Conservation (phyloP, 2,797 vertebrate species). For the Falco biarmicus region DNA sequence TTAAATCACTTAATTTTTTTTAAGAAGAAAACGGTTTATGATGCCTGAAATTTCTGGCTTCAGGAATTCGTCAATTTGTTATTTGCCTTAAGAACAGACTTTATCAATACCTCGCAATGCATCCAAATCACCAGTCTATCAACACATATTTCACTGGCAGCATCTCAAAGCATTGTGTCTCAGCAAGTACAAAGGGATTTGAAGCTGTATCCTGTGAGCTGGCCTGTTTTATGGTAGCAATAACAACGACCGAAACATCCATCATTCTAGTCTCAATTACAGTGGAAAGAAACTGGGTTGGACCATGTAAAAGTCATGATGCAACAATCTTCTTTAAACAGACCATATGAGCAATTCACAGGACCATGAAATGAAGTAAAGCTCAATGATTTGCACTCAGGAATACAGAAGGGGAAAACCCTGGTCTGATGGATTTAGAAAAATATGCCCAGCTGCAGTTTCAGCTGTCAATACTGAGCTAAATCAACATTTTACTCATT, state of each 20-base stretch:
- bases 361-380: neutral
- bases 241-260: neutral
- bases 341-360: neutral
- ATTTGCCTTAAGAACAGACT: neutral
- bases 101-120: neutral
- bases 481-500: slow-evolving; percentile 12
- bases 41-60: neutral
- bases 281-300: neutral
- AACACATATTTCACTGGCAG: neutral
- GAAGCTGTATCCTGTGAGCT: neutral
- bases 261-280: neutral
- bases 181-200: neutral
- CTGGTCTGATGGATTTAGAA: neutral
- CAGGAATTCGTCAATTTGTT: neutral
- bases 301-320: neutral
- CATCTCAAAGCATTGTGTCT: neutral
- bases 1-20: neutral
- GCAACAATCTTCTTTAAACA: neutral
- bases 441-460: slow-evolving; percentile 8
- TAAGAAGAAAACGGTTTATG: neutral
- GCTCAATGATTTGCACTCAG: neutral
- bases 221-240: neutral
- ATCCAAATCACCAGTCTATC: neutral
- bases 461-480: neutral
- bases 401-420: slow-evolving; percentile 5